Percentiles rank a stretch among this genome's conserved stretches.
Evolutionary conservation across 1,140 invertebrate genomes (phyloP).

Genomic region (Andricus grossulariae): DNA sequence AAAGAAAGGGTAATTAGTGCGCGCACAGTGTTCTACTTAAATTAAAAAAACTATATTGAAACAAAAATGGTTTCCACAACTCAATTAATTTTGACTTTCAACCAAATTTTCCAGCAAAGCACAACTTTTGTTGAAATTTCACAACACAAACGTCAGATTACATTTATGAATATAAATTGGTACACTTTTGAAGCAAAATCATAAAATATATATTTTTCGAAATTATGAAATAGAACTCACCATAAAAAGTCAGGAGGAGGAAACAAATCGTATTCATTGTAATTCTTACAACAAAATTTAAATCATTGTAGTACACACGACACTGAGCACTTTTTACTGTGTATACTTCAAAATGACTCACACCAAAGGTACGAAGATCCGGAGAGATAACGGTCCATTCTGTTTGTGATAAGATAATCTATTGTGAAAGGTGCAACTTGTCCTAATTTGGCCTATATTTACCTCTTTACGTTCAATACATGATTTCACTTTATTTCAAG

Average conservation of each 20-base stretch:
- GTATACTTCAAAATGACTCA: conserved; percentile 49
- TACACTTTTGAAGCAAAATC: background rate
- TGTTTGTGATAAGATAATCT: conserved; percentile 55
- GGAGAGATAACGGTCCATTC: conserved; percentile 47
- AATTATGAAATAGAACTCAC: background rate
- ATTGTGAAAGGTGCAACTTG: conserved; percentile 33
- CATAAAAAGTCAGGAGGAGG: background rate
- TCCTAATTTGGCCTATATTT: background rate
- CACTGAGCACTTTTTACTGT: background rate
- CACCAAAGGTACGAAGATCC: conserved; percentile 36
- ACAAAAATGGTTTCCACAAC: too few species aligned
- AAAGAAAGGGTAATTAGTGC: too few species aligned
- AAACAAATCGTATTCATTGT: conserved; percentile 19
- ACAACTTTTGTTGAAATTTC: too few species aligned
- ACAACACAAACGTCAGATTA: too few species aligned
- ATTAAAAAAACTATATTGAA: too few species aligned
- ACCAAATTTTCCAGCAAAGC: too few species aligned
- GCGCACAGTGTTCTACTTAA: too few species aligned
- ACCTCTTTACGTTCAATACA: background rate
- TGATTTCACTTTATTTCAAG: conserved; percentile 1
- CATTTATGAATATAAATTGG: too few species aligned
- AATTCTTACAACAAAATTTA: background rate
- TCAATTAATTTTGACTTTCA: too few species aligned
- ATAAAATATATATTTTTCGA: background rate
- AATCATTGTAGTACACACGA: background rate